Percentiles rank a stretch among this genome's conserved stretches.
Evolutionary conservation across 2,113 vertebrate genomes (phyloP).

Genomic region (Eonycteris spelaea): DNA sequence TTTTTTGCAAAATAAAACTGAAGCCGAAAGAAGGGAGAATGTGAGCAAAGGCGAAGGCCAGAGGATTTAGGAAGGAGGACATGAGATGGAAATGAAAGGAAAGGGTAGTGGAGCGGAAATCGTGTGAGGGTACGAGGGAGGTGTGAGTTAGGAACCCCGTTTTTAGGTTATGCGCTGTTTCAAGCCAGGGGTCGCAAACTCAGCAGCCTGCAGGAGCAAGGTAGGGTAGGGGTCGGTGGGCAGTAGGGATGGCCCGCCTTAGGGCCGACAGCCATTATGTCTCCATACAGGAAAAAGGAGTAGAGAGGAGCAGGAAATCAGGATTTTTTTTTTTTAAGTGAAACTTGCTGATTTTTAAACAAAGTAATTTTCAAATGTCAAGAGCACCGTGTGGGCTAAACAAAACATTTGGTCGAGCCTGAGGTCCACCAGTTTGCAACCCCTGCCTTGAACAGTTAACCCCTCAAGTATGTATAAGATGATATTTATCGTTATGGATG

Average conservation of each 20-base stretch:
- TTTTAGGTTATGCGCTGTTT: conserved; percentile 43
- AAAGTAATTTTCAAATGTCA: neutral
- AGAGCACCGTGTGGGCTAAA: neutral
- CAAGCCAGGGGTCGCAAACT: conserved; percentile 50
- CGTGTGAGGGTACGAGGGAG: neutral
- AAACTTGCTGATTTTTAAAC: conserved; percentile 2
- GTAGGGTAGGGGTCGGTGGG: neutral
- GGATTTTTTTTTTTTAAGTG: neutral
- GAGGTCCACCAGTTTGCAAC: conserved; percentile 34
- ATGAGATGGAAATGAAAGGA: neutral
- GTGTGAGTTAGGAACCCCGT: conserved; percentile 21
- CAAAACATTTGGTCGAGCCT: neutral
- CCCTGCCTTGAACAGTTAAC: neutral
- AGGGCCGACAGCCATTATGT: neutral
- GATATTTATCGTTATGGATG: neutral
- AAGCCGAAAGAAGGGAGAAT: conserved; percentile 28
- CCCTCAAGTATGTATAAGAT: neutral
- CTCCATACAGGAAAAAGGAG: neutral
- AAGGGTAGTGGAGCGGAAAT: neutral
- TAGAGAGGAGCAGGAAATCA: neutral
- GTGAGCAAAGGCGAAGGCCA: neutral
- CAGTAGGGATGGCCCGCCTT: neutral
- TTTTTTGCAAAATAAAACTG: conserved; percentile 56
- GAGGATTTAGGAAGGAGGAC: neutral
- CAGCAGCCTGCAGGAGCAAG: neutral